Conservation (phyloP, 1,140 invertebrate species). For the Batillaria attramentaria region DNA sequence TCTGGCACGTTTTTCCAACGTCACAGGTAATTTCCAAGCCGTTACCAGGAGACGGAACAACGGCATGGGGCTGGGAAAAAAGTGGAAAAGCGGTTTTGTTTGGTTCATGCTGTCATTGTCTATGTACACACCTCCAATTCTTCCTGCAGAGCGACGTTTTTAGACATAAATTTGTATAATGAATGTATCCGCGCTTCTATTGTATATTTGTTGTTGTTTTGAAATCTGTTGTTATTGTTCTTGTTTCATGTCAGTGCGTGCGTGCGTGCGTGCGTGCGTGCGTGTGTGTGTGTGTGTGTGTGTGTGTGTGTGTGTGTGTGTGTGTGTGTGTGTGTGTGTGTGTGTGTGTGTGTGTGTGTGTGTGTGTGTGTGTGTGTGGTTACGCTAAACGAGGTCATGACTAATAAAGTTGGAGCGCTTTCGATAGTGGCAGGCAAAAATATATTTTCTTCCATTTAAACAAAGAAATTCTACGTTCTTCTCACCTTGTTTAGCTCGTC, state of each 20-base stretch:
- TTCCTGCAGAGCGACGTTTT: constrained; percentile 50
- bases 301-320: no score
- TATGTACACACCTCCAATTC: neutral
- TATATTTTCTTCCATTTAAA: no score
- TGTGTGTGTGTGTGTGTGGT: neutral
- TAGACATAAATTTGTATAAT: constrained; percentile 49
- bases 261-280: no score
- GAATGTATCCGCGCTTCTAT: constrained; percentile 61
- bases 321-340: no score
- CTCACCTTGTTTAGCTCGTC: neutral
- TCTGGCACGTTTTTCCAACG: no score
- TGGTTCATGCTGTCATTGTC: neutral
- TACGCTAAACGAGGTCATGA: neutral
- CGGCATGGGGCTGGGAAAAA: neutral
- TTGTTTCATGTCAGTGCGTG: no score
- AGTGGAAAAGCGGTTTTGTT: no score
- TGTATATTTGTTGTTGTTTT: neutral
- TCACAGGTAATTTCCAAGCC: no score
- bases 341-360: constrained; percentile 2
- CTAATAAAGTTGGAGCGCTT: neutral
- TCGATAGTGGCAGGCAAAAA: no score
- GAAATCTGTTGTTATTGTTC: neutral
- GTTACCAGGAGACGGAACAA: no score
- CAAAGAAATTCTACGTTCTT: neutral
- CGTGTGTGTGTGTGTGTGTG: no score